Base-by-base conservation (phyloP, 1,140 invertebrate genomes). In the Charaxes varanes region DNA sequence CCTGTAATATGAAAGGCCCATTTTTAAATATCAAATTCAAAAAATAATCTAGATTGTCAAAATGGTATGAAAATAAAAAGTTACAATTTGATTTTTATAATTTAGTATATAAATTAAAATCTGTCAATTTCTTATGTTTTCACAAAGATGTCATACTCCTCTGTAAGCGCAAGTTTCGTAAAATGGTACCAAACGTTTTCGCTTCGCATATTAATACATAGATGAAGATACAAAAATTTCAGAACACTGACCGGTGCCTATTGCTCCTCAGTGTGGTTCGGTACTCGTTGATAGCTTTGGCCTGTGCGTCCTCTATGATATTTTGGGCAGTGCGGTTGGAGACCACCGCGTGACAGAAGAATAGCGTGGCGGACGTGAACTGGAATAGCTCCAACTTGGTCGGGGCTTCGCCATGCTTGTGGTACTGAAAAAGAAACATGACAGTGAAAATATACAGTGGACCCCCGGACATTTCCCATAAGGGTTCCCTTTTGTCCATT, bases 361-460 rank as follows among this genome's bases (percentile, higher is more conserved):
- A 83, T 10, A 83, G 36, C 0, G 73, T 68, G 0, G 79, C 65
- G 0, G 70, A 47, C 2, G 74, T 60, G 47, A 83, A 81, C 26
- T 83, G 79, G 74, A 83, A 81, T n/a, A 83, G 36, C 31, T 83
- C 79, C 1, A 83, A 52, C 8, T 48, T 66, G n/a, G 70, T 66
- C 0, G 79, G 73, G 10, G 30, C 66, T 40, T 83, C 76, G 4
- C 74, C 79, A 13, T 83, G 79, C 12, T 70, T 70, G 5, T 33
- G 58, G 35, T 73, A 79, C 78, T 82, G 46, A 5, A 55, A 53
- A 52, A 10, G 18, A 35, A 21, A 21, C 6, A 30, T 5, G 10
- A n/a, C 6, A 1, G 23, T 26, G 5, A 12, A 14, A 15, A 5
- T 13, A 18, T 10, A 17, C 7, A 27, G 7, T 1, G 5, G 3